Evolutionary conservation across 2,113 vertebrate genomes (phyloP).

Genomic region (Burhinus oedicnemus): DNA sequence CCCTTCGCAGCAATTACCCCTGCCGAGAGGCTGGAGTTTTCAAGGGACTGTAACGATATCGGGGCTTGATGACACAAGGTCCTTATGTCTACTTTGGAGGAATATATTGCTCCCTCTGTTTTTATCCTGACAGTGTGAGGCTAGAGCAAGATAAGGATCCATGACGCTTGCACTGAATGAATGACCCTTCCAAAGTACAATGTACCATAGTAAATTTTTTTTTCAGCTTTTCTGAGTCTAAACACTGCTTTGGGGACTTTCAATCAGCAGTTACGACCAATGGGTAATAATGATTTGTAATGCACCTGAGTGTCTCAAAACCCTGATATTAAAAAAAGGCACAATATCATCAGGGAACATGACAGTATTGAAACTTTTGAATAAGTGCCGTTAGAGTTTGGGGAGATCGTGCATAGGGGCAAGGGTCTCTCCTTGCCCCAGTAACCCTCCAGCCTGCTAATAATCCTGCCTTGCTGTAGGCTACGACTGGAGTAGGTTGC

Average conservation of each 20-base stretch:
- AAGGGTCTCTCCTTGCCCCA: neutral
- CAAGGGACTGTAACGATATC: neutral
- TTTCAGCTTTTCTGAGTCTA: accelerated
- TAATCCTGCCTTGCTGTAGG: neutral
- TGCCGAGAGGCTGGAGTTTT: neutral
- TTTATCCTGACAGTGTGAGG: neutral
- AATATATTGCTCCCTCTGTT: neutral
- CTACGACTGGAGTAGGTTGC: neutral
- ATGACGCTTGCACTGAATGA: neutral
- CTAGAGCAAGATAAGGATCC: neutral
- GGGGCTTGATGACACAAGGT: neutral
- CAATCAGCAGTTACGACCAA: neutral
- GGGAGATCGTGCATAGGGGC: accelerated
- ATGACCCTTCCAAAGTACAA: neutral
- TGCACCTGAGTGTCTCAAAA: neutral
- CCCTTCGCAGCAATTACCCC: accelerated
- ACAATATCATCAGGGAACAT: neutral
- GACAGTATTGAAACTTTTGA: neutral
- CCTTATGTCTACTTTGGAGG: neutral
- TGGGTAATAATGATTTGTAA: neutral
- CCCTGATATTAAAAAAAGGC: neutral
- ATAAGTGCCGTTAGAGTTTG: neutral
- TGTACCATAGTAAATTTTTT: neutral
- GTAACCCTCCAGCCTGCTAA: neutral
- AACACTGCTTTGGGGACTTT: neutral